Base-by-base conservation (phyloP, 1,140 invertebrate genomes). In the Danaus plexippus region DNA sequence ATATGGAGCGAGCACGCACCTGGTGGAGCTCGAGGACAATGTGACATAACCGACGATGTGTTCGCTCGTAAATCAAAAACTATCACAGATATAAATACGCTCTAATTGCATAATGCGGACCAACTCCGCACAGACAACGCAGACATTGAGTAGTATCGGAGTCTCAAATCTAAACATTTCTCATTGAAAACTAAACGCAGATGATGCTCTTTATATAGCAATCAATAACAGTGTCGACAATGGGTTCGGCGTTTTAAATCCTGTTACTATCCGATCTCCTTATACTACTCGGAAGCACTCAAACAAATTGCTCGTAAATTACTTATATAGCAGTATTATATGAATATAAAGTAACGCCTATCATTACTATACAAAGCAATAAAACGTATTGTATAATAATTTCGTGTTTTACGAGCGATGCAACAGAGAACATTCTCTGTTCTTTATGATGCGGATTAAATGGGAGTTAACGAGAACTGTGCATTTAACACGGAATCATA, bases 261-360 rank as follows among this genome's bases (percentile, higher is more conserved):
- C 61, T 42, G 68, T 77, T 70, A 65, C 69, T 53, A 58, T 46
- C 61, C 57, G 48, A 57, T 53, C 60, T 42, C 44, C 40, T 47
- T 46, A 18, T 51, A 52, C 59, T 55, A 59, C 59, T 55, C 45
- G 45, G 57, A 54, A 60, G 67, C 68, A 75, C 75, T 77, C 71
- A 61, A 71, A 71, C 70, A 75, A 80, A 84, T 79, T 80, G 76
- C 52, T 74, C 76, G 76, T 85, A 80, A 80, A 80, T 77, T 75
- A 71, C 57, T 48, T 44, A 57, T 63, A 72, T 75, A 73, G 61
- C 54, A 63, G 73, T 68, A 71, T 73, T 68, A 74, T 75, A 71
- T 59, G 66, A 61, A 62, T 63, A 54, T 62, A 52, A 66, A 53
- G 49, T 50, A 56, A 60, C 59, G 54, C 54, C 64, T 55, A 56